Percentiles rank a stretch among this genome's conserved stretches.
Evolutionary conservation across 2,888 invertebrate genomes (phyloP).

Genomic region (Drosophila mimica): DNA sequence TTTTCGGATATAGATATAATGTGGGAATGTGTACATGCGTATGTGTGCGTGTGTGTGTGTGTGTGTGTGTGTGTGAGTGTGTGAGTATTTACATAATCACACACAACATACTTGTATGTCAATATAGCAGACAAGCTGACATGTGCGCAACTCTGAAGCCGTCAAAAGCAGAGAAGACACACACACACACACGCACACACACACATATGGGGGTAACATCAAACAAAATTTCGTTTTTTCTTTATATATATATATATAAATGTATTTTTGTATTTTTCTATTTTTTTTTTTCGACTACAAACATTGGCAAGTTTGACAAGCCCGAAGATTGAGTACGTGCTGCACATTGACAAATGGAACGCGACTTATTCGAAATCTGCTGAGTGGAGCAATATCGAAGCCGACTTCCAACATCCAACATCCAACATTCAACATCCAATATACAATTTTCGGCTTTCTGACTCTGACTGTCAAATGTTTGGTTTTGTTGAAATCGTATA

Average conservation of each 20-base stretch:
- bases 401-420: conserved; percentile 6
- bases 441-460: neutral
- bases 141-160: conserved; percentile 29
- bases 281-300: conserved; percentile 56
- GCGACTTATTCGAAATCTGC: conserved; percentile 30
- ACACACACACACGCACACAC: neutral
- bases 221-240: conserved; percentile 36
- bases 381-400: conserved; percentile 1
- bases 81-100: conserved; percentile 15
- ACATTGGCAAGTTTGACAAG: conserved; percentile 77
- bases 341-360: conserved; percentile 77
- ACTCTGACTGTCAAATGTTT: conserved; percentile 28
- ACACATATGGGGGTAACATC: conserved; percentile 33
- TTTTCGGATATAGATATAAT: conserved; percentile 1
- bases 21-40: neutral
- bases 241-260: neutral
- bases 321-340: conserved; percentile 80
- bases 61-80: conserved; percentile 1
- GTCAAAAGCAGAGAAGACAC: conserved; percentile 17
- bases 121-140: conserved; percentile 38
- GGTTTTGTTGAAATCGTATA: neutral
- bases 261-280: conserved; percentile 1
- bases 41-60: neutral
- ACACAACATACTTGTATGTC: conserved; percentile 19
- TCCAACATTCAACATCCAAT: conserved; percentile 17